Conservation (phyloP, 1,140 invertebrate genomes). For the Pygmarrhopalites habei region DNA sequence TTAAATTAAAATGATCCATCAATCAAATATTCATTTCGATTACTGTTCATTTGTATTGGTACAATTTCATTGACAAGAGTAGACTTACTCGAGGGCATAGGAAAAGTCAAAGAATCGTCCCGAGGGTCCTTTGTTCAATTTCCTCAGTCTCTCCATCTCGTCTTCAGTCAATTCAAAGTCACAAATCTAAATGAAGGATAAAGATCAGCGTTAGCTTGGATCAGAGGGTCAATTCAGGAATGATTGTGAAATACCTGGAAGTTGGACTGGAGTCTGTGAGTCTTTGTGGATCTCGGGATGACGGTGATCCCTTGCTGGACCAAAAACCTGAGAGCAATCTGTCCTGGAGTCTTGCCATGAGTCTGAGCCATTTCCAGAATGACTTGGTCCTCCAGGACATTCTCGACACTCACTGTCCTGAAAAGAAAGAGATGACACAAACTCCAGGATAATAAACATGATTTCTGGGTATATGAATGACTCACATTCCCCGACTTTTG, state of each 20-base stretch:
- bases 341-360: conserved; percentile 41
- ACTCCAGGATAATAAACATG: too few relatives aligned
- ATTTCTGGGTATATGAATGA: too few relatives aligned
- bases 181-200: too few relatives aligned
- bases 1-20: neutral
- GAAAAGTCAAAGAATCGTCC: conserved; percentile 52
- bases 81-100: neutral
- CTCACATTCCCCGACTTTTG: conserved; percentile 4
- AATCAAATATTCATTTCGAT: neutral
- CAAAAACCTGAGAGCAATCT: conserved; percentile 45
- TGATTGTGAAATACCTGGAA: too few relatives aligned
- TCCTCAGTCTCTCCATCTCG: conserved; percentile 49
- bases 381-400: conserved; percentile 37
- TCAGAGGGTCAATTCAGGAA: too few relatives aligned
- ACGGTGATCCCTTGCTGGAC: conserved; percentile 42
- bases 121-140: conserved; percentile 52
- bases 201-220: too few relatives aligned
- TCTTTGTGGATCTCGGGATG: conserved; percentile 22
- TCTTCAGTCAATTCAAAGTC: conserved; percentile 51
- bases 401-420: too few relatives aligned
- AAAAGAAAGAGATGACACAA: too few relatives aligned
- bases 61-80: too few relatives aligned
- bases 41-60: too few relatives aligned
- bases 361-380: conserved; percentile 40
- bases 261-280: conserved; percentile 13